Evolutionary conservation across 2,113 vertebrate genomes (phyloP).

Genomic region (Gnathonemus longibarbis): DNA sequence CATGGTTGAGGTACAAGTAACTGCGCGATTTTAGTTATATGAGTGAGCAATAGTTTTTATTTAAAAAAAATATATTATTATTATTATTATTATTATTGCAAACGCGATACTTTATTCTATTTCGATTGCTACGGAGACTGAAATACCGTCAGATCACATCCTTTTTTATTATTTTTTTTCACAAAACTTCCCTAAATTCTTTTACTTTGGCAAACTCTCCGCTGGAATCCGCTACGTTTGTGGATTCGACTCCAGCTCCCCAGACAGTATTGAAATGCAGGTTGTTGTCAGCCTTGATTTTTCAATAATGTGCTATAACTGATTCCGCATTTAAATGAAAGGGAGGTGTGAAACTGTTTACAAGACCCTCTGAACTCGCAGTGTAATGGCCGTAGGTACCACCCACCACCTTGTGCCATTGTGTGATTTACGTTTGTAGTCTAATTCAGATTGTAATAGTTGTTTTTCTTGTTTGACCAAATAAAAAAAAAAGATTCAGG

Average conservation of each 20-base stretch:
- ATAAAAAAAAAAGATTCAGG: not conserved
- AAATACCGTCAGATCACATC: not conserved
- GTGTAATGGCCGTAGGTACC: slow-evolving; percentile 38
- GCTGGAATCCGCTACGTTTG: slow-evolving; percentile 42
- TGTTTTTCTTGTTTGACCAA: slow-evolving; percentile 2
- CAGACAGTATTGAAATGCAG: slow-evolving; percentile 67
- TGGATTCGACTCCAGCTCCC: slow-evolving; percentile 54
- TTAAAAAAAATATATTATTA: not conserved
- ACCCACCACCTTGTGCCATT: slow-evolving; percentile 35
- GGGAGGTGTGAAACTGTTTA: slow-evolving; percentile 65
- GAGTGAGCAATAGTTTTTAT: not conserved
- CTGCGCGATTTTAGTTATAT: not conserved
- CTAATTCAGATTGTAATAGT: slow-evolving; percentile 46
- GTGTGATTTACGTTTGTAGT: slow-evolving; percentile 54
- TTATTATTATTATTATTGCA: not conserved
- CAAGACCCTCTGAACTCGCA: slow-evolving; percentile 47
- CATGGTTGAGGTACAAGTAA: not conserved
- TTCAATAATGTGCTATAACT: slow-evolving; percentile 62
- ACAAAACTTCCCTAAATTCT: not conserved
- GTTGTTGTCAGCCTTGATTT: slow-evolving; percentile 47
- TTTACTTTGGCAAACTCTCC: slow-evolving; percentile 7
- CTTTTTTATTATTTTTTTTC: not conserved
- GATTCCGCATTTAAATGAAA: slow-evolving; percentile 62
- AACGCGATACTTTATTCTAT: not conserved
- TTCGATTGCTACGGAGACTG: not conserved